These are phyloP conservation scores for Dimorphilus gyrociliatus DNA, from an alignment of 2,888 invertebrate species.

Conservation along the genomic window DNA sequence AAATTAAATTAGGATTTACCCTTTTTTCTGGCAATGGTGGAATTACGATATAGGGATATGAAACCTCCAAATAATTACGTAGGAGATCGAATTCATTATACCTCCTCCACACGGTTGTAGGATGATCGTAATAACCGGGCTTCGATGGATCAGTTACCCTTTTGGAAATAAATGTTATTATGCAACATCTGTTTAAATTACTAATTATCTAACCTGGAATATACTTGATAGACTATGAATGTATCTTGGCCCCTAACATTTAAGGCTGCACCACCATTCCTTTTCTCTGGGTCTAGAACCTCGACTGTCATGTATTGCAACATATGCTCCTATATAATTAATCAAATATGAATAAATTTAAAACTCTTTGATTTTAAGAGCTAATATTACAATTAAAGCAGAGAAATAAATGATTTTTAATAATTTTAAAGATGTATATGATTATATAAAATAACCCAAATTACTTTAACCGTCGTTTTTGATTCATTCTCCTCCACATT, in stretches of 20 bases:
- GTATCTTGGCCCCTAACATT: constrained; percentile 33
- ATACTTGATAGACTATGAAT: constrained; percentile 31
- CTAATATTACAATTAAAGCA: too few species aligned
- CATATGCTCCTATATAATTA: constrained; percentile 31
- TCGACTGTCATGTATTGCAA: constrained; percentile 35
- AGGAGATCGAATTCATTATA: constrained; percentile 71
- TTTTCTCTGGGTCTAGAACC: constrained; percentile 33
- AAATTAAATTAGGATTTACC: constrained; percentile 14
- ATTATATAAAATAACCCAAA: too few species aligned
- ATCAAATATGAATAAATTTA: too few species aligned
- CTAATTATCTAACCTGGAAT: constrained; percentile 23
- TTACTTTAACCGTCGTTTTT: too few species aligned
- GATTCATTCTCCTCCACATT: too few species aligned
- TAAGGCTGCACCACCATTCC: constrained; percentile 19
- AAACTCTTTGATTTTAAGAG: too few species aligned
- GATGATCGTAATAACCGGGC: constrained; percentile 27
- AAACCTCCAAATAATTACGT: constrained; percentile 55
- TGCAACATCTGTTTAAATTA: constrained; percentile 1
- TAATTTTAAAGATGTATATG: too few species aligned
- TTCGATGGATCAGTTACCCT: constrained; percentile 30
- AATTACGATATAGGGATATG: constrained; percentile 60
- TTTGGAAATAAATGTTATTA: not conserved
- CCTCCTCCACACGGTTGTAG: constrained; percentile 42
- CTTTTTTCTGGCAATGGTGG: constrained; percentile 67
- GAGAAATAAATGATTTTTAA: too few species aligned